These are phyloP conservation scores for Erebia epiphron DNA, from an alignment of 2,888 invertebrate species.

Conservation along the genomic window DNA sequence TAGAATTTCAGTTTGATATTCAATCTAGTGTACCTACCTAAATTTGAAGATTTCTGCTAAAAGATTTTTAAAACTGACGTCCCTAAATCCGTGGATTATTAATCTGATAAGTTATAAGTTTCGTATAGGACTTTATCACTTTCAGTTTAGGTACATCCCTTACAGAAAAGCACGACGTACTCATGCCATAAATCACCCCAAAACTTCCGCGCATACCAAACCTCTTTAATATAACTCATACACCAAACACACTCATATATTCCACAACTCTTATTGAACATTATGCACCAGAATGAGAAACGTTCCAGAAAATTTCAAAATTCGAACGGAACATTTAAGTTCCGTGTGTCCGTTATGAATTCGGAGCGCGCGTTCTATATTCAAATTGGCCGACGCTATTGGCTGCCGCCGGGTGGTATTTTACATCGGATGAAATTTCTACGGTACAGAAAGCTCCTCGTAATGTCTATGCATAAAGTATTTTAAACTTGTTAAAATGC, in stretches of 20 bases:
- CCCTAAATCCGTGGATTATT: background rate
- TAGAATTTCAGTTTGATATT: too few relatives aligned
- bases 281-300: conserved; percentile 25
- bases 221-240: conserved; percentile 20
- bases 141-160: background rate
- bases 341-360: conserved; percentile 77
- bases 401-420: conserved; percentile 55
- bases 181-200: conserved; percentile 5
- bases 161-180: conserved; percentile 1
- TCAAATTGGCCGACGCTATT: conserved; percentile 69
- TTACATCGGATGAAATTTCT: conserved; percentile 61
- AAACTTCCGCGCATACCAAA: conserved; percentile 9
- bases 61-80: too few relatives aligned
- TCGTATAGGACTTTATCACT: background rate
- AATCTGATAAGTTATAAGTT: background rate
- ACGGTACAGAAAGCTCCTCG: conserved; percentile 59
- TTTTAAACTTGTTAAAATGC: conserved; percentile 81
- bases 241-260: conserved; percentile 15
- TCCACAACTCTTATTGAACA: conserved; percentile 17
- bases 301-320: conserved; percentile 32
- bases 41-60: too few relatives aligned
- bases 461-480: conserved; percentile 82
- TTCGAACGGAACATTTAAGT: conserved; percentile 58
- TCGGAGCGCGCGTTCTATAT: conserved; percentile 77
- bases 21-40: too few relatives aligned